These are phyloP conservation scores for Misgurnus anguillicaudatus DNA, from an alignment of 2,113 vertebrate species.

Conservation along the genomic window DNA sequence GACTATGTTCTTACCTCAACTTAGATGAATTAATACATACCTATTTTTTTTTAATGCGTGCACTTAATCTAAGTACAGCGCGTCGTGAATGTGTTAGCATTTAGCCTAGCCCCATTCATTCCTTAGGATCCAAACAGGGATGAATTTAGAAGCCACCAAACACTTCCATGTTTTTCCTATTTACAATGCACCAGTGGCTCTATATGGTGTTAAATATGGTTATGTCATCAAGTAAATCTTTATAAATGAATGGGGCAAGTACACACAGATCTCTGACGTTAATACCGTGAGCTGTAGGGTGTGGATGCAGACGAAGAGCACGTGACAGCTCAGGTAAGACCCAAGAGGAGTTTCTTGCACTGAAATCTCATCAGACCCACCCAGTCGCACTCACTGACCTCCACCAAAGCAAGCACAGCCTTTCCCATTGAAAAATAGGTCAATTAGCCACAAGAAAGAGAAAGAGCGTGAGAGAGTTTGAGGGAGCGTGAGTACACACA, in stretches of 20 bases:
- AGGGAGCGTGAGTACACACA: neutral
- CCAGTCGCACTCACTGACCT: conserved; percentile 49
- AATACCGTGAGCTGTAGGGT: neutral
- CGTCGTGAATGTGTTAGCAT: too few species aligned
- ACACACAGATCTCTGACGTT: neutral
- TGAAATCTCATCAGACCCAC: conserved; percentile 39
- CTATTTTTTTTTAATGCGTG: too few species aligned
- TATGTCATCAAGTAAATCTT: conserved; percentile 9
- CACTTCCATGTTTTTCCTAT: too few species aligned
- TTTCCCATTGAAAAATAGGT: conserved; percentile 46
- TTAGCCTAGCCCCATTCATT: too few species aligned
- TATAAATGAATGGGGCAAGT: conserved; percentile 4
- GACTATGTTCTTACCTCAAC: too few species aligned
- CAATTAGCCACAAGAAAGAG: conserved; percentile 43
- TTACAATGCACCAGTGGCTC: neutral
- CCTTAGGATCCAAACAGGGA: too few species aligned
- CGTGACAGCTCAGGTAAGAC: conserved; percentile 13
- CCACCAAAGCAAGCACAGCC: conserved; percentile 14
- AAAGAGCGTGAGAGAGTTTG: neutral
- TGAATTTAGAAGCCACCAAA: too few species aligned
- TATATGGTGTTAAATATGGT: too few species aligned
- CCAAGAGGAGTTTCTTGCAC: neutral
- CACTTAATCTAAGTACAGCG: too few species aligned
- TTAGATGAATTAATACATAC: too few species aligned
- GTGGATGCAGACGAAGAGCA: conserved; percentile 4